Conservation (phyloP, 2,113 vertebrate species). For the Colinus virginianus region DNA sequence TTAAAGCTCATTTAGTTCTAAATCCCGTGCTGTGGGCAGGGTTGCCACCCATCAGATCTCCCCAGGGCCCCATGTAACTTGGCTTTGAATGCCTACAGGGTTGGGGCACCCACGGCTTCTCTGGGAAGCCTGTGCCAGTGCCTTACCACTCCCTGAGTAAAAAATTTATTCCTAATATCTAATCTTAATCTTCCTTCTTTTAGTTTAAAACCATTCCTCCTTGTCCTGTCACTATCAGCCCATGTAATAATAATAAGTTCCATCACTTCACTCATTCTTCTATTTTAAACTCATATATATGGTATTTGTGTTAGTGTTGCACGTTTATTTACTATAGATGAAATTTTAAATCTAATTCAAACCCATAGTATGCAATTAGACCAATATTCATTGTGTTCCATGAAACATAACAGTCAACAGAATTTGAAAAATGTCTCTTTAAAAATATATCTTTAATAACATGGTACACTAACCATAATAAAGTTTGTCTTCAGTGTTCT, state of each 20-base stretch:
- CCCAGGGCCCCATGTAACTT: no score
- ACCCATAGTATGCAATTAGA: neutral
- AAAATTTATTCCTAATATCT: neutral
- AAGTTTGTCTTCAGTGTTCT: slow-evolving; percentile 39
- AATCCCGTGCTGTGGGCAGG: neutral
- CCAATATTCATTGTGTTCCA: neutral
- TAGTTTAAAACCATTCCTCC: neutral
- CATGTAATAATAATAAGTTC: neutral
- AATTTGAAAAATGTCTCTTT: slow-evolving; percentile 6
- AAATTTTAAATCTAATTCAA: neutral
- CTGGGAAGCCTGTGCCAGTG: no score
- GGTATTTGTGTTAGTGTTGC: neutral
- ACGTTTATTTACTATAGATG: neutral
- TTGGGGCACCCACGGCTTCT: no score
- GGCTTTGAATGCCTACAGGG: no score
- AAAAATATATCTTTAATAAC: slow-evolving; percentile 50
- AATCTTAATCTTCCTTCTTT: neutral
- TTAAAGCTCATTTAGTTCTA: neutral
- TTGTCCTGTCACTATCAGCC: neutral
- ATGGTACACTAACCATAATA: slow-evolving; percentile 39
- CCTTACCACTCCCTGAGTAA: neutral
- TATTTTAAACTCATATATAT: neutral
- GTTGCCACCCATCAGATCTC: no score
- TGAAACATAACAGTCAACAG: neutral
- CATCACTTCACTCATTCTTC: neutral